phyloP scores from a whole-genome alignment of 2,888 invertebrate genomes.

The Nudaria mundana region DNA sequence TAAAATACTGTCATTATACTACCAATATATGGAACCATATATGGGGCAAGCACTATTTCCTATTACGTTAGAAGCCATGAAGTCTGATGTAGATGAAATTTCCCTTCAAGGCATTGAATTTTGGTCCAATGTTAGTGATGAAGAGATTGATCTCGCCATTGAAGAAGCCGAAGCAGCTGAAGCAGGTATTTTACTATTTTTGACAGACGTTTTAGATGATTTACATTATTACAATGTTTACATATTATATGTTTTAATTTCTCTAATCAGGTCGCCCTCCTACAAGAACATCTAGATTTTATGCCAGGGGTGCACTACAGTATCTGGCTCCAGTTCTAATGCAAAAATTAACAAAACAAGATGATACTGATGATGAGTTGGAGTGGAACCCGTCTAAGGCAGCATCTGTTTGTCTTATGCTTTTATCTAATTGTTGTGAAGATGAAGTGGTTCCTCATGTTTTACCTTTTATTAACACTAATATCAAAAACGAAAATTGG shows the following conservation, averaged over 20 bases:
- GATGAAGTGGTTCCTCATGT: conserved; percentile 98
- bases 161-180: conserved; percentile 97
- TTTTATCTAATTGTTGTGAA: conserved; percentile 98
- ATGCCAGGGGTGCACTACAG: conserved; percentile 98
- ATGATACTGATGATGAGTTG: conserved; percentile 98
- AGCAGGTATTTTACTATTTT: conserved; percentile 69
- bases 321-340: conserved; percentile 96
- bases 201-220: background rate
- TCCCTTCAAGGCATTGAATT: conserved; percentile 99
- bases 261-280: conserved; percentile 90
- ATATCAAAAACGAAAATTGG: conserved; percentile 97
- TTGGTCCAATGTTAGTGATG: conserved; percentile 99
- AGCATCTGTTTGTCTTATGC: conserved; percentile 98
- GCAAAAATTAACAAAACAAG: conserved; percentile 97
- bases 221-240: background rate
- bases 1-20: conserved; percentile 98
- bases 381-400: conserved; percentile 99
- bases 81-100: conserved; percentile 96
- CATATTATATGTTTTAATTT: background rate
- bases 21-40: conserved; percentile 99
- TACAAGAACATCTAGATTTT: conserved; percentile 94
- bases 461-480: conserved; percentile 96
- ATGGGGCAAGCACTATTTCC: conserved; percentile 99
- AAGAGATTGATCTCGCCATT: conserved; percentile 97
- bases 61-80: conserved; percentile 99